Base-by-base conservation (phyloP, 2,113 vertebrate genomes). In the Ariopsis seemanni region DNA sequence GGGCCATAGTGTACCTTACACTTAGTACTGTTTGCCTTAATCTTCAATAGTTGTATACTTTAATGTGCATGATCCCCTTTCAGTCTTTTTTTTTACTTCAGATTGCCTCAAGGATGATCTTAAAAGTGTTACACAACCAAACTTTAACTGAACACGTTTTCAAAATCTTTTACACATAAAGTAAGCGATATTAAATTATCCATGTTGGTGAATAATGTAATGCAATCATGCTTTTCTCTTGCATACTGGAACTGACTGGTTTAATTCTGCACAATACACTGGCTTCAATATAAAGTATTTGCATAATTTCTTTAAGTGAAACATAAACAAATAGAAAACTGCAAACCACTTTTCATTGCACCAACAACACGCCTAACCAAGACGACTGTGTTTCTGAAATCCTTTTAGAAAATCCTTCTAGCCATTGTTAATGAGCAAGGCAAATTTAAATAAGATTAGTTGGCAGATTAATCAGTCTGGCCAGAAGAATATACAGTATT, bases 361-460 rank as follows among this genome's bases (percentile, higher is more conserved):
- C 50, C 83, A 88, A 80, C 58, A 88, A 65, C 86, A 67, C 65
- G 53, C 85, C 87, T 82, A 50, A 17, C 20, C 25, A 88, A 85
- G 50, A 71, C 34, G 30, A 74, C 53, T n/a, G 60, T 25, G 57
- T 57, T 82, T 84, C 80, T 86, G 34, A 87, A 83, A 53, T 63
- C 62, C 86, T 22, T 18, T n/a, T 57, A 7, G 22, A 9, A 84
- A 83, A 77, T 79, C 14, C 27, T 34, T 81, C 27, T 34, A 34
- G 30, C 52, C 62, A 71, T 82, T 86, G 83, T 88, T 80, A 7
- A 58, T 60, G 30, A 62, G 78, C 25, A 11, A 50, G 81, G 34
- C 74, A 88, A 63, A 72, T 58, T 75, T 74, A 74, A 82, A 89
- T 88, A 60, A 89, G 86, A 91, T 90, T 90, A 89, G 77, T 83